phyloP scores from a whole-genome alignment of 2,888 invertebrate species.

The Micoletzkya japonica region DNA sequence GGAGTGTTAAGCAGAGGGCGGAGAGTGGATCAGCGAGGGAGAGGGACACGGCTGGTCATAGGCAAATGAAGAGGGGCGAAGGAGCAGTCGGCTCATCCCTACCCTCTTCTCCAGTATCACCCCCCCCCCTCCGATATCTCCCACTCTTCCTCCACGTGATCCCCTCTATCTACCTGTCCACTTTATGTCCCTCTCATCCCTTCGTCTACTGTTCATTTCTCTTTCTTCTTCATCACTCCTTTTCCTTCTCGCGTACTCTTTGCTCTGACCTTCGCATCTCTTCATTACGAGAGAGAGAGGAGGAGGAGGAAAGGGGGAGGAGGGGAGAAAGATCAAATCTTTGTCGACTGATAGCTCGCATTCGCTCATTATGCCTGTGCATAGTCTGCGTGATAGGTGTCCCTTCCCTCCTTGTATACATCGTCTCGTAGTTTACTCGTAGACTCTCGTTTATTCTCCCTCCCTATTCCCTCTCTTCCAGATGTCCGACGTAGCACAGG shows the following conservation, averaged over 20 bases:
- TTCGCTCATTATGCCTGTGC: too few species aligned
- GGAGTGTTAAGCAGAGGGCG: too few species aligned
- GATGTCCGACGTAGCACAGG: slow-evolving; percentile 29
- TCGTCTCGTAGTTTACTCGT: background rate
- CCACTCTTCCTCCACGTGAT: background rate
- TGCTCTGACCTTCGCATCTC: background rate
- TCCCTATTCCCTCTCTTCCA: background rate
- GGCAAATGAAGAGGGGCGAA: background rate
- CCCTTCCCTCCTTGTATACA: background rate
- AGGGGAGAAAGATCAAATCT: too few species aligned
- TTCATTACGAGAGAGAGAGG: too few species aligned
- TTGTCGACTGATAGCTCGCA: too few species aligned
- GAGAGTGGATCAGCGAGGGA: too few species aligned
- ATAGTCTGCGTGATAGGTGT: too few species aligned
- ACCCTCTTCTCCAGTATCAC: background rate
- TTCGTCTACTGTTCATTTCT: background rate
- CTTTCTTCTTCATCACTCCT: background rate
- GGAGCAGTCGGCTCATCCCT: background rate
- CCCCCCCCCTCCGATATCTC: background rate
- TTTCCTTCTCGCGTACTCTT: background rate
- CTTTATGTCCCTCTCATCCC: background rate
- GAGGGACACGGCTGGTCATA: too few species aligned
- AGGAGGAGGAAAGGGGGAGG: too few species aligned
- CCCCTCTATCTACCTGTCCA: background rate
- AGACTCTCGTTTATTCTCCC: background rate